These are phyloP conservation scores for Thripadectes ignobilis DNA, from an alignment of 2,797 vertebrate species.

Conservation along the genomic window DNA sequence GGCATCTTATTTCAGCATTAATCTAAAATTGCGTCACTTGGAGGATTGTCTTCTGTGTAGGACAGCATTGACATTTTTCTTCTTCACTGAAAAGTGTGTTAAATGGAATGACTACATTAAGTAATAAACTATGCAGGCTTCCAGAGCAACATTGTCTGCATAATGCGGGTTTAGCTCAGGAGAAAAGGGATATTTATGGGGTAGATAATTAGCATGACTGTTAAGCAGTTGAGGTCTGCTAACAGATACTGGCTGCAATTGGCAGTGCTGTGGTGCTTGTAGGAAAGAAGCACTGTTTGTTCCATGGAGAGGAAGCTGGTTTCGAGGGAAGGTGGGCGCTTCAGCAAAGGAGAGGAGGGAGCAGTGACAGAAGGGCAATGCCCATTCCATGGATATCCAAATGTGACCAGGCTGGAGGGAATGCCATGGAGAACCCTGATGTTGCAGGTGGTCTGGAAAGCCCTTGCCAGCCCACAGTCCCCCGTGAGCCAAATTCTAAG, in stretches of 20 bases:
- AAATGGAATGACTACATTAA: slow-evolving; percentile 15
- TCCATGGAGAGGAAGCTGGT: neutral
- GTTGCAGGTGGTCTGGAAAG: neutral
- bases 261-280: neutral
- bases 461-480: neutral
- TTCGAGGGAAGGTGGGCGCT: neutral
- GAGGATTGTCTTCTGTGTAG: neutral
- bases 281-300: neutral
- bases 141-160: neutral
- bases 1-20: slow-evolving; percentile 18
- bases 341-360: neutral
- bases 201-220: neutral
- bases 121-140: neutral
- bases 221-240: neutral
- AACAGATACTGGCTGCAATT: neutral
- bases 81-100: neutral
- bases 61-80: slow-evolving; percentile 21
- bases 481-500: neutral
- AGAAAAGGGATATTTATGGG: slow-evolving; percentile 17
- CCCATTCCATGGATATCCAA: neutral
- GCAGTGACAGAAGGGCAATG: neutral
- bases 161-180: neutral
- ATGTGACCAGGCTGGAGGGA: neutral
- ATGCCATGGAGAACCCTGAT: neutral
- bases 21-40: neutral